Percentiles rank a stretch among this genome's conserved stretches.
These are phyloP conservation scores for Calyptommatus sinebrachiatus DNA, from an alignment of 2,113 vertebrate species.

Conservation along the genomic window DNA sequence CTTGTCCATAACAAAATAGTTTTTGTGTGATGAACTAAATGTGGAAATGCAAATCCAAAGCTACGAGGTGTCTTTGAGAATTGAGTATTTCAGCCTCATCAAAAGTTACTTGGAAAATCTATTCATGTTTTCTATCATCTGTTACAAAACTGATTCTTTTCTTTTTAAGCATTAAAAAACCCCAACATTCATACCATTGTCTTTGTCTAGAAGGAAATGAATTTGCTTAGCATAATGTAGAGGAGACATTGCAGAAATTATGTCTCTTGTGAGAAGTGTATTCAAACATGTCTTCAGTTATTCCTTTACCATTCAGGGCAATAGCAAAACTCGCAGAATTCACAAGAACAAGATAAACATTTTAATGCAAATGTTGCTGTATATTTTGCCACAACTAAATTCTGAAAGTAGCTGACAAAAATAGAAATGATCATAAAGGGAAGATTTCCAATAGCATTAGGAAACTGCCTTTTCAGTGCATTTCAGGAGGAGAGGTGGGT, in stretches of 20 bases:
- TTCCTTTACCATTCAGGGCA: constrained; percentile 10
- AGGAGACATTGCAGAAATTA: neutral
- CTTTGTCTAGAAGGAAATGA: constrained; percentile 11
- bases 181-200: constrained; percentile 7
- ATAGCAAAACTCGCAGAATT: constrained; percentile 2
- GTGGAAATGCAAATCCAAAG: neutral
- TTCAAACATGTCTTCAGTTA: neutral
- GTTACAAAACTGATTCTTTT: neutral
- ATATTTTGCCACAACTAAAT: constrained; percentile 32
- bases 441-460: constrained; percentile 15
- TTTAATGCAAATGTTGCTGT: constrained; percentile 25
- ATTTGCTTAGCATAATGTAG: neutral
- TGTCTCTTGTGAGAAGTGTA: constrained; percentile 5
- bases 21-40: neutral
- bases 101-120: neutral
- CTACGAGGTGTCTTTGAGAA: neutral
- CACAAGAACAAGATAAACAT: neutral
- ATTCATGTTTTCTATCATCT: neutral
- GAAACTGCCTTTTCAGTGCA: constrained; percentile 1
- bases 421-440: constrained; percentile 27
- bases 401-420: constrained; percentile 20
- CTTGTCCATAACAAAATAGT: neutral
- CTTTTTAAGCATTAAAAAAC: neutral
- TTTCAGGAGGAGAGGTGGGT: neutral
- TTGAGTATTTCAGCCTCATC: neutral